Conservation (phyloP, 2,797 vertebrate genomes). For the Channallabes apus region DNA sequence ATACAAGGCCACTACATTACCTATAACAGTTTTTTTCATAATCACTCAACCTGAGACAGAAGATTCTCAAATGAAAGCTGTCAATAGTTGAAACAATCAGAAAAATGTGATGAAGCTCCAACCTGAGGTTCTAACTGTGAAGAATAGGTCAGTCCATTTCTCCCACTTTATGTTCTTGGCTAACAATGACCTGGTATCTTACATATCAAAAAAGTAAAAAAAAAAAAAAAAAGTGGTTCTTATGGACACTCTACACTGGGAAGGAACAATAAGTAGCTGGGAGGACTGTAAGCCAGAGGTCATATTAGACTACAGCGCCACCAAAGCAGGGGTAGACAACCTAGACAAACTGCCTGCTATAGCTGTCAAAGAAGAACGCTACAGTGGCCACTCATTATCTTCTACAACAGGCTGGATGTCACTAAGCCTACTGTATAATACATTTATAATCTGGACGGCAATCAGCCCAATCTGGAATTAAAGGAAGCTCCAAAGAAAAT, state of each 20-base stretch:
- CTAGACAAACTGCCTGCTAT: slow-evolving; percentile 51
- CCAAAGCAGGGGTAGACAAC: slow-evolving; percentile 51
- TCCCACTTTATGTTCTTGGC: too few relatives aligned
- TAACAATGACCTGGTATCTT: neutral
- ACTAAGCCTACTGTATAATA: slow-evolving; percentile 41
- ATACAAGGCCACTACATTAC: neutral
- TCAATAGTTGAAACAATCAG: neutral
- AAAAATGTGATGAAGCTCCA: neutral
- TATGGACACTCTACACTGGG: slow-evolving; percentile 51
- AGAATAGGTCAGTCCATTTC: neutral
- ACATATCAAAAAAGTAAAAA: neutral
- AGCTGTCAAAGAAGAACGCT: neutral
- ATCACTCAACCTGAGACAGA: neutral
- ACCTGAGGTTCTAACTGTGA: neutral
- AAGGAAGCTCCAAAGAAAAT: too few relatives aligned
- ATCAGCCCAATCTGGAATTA: too few relatives aligned
- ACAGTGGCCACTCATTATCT: too few relatives aligned
- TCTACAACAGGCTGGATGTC: neutral
- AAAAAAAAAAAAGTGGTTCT: slow-evolving; percentile 14
- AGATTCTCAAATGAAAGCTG: slow-evolving; percentile 11
- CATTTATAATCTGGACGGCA: slow-evolving; percentile 28
- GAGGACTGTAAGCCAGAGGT: slow-evolving; percentile 50
- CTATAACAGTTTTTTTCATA: neutral
- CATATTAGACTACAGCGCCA: slow-evolving; percentile 52
- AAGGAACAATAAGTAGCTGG: slow-evolving; percentile 45